Conservation (phyloP, 2,888 invertebrate species). For the Sphaerophoria rueppellii region DNA sequence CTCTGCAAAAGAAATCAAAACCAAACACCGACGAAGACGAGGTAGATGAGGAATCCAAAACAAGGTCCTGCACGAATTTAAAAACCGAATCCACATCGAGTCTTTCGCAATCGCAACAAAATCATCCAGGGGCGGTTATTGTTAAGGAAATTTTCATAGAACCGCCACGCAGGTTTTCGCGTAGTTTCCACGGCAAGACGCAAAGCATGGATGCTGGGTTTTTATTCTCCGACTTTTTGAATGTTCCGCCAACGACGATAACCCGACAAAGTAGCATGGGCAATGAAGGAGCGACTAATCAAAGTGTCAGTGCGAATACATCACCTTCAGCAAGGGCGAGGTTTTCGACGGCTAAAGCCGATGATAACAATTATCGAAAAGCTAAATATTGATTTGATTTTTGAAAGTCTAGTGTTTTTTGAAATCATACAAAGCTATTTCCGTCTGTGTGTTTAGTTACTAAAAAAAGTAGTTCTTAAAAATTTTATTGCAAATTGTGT, state of each 20-base stretch:
- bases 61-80: conserved; percentile 79
- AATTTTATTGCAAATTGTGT: conserved; percentile 38
- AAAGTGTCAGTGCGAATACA: conserved; percentile 72
- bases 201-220: conserved; percentile 81
- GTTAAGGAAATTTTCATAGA: conserved; percentile 84
- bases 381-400: conserved; percentile 42
- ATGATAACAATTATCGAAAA: conserved; percentile 73
- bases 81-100: conserved; percentile 75
- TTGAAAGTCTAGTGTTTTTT: neutral
- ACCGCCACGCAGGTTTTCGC: conserved; percentile 83
- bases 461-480: conserved; percentile 7
- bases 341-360: conserved; percentile 76
- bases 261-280: conserved; percentile 68
- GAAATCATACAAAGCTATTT: conserved; percentile 7
- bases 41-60: conserved; percentile 75
- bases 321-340: conserved; percentile 75
- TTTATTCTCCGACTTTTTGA: conserved; percentile 79
- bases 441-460: conserved; percentile 54
- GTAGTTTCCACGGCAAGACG: conserved; percentile 81
- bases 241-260: conserved; percentile 75
- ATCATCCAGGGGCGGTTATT: conserved; percentile 81
- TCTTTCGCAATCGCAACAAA: conserved; percentile 76
- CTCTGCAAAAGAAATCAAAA: conserved; percentile 75
- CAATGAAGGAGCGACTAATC: neutral
- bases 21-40: conserved; percentile 75